Base-by-base conservation (phyloP, 64 coral and sea anemone genomes). In the Dendrophyllia cribrosa region DNA sequence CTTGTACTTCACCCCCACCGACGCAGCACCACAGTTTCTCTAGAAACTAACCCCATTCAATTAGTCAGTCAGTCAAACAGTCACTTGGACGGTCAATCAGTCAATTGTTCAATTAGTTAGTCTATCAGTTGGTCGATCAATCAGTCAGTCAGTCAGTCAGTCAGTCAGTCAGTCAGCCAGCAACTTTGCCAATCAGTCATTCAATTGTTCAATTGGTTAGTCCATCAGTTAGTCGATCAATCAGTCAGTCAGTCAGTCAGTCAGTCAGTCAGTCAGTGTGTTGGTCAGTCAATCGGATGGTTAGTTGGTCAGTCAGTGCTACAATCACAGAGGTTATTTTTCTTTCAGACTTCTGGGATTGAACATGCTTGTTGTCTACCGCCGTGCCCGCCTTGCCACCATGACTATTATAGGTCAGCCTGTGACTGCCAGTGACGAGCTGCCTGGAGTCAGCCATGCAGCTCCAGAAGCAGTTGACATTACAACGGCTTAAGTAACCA, bases 271-370 rank as follows among this genome's bases (percentile, higher is more conserved):
- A 51, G 3, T 43, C 23, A 69, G 66, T 49, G 3, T 14, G 43
- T 74, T 43, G 48, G 43, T 19, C 21, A 1, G 24, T 25, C n/a
- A n/a, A n/a, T n/a, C n/a, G n/a, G n/a, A 34, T 34, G 34, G 53
- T 56, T 56, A 7, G 12, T 56, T 56, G 2, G 53, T 56, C 34
- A 19, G 71, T 46, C 71, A 7, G 34, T 49, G 6, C 73, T 7
- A 10, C 21, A 8, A 43, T 74, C 20, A 23, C 51, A 20, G 16
- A 6, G 5, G 26, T 17, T 3, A 52, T 7, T 34, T 23, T 66
- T 43, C 22, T 85, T 83, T 14, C 58, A 97, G 95, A 76, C 53
- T 97, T 61, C 58, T 97, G 65, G 95, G 95, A 4, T 97, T 97
- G 7, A 97, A 97, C 64, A 91, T 97, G 87, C 59, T 89, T 21